A percentile compares a stretch with the other conserved stretches of the same genome.
Conservation (phyloP, 2,113 vertebrate species). For the Perca fluviatilis region DNA sequence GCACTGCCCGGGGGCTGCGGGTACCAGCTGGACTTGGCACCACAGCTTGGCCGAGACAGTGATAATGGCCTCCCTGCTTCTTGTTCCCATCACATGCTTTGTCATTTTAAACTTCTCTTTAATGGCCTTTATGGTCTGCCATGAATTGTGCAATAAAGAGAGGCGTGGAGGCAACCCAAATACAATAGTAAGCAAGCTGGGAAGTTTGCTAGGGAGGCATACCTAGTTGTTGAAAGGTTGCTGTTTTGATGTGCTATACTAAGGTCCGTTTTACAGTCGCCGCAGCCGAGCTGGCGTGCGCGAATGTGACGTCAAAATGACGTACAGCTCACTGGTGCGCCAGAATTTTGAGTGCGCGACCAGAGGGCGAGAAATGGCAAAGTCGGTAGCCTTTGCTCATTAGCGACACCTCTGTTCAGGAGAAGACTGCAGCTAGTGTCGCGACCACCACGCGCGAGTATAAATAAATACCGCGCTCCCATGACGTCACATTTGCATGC, state of each 20-base stretch:
- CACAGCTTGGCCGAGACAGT: slow-evolving; percentile 54
- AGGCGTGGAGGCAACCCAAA: slow-evolving; percentile 19
- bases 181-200: slow-evolving; percentile 41
- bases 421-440: no score
- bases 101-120: slow-evolving; percentile 67
- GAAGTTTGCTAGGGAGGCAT: not conserved
- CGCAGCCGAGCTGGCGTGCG: no score
- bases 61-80: slow-evolving; percentile 69
- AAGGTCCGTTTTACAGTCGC: no score
- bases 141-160: slow-evolving; percentile 56
- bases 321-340: no score
- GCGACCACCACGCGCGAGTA: no score
- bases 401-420: no score
- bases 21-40: slow-evolving; percentile 72
- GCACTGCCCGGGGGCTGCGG: slow-evolving; percentile 36
- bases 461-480: no score
- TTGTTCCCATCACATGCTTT: slow-evolving; percentile 65
- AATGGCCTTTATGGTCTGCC: slow-evolving; percentile 61
- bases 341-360: no score
- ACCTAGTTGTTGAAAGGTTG: not conserved
- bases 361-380: no score
- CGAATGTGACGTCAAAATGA: no score
- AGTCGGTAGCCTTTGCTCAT: no score
- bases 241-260: not conserved
- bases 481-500: no score